Evolutionary conservation across 2,888 invertebrate species (phyloP).

Genomic region (Cartodere bifasciata): DNA sequence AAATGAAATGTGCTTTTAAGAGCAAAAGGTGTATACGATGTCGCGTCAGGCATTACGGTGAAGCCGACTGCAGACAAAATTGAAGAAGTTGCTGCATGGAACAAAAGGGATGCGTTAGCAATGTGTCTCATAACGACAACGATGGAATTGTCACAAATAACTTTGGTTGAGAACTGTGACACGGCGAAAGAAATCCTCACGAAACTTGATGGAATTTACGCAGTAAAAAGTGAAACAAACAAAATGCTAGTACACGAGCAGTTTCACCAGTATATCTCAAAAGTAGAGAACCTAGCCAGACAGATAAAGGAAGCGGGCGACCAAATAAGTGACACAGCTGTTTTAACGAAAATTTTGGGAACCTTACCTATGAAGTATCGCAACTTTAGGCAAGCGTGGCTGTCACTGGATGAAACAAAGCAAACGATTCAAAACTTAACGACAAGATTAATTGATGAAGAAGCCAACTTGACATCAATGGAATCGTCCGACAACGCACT

Average conservation of each 20-base stretch:
- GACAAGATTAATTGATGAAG: slow-evolving; percentile 11
- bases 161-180: slow-evolving; percentile 18
- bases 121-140: slow-evolving; percentile 15
- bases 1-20: slow-evolving; percentile 12
- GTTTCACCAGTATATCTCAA: slow-evolving; percentile 22
- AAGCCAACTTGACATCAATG: slow-evolving; percentile 5
- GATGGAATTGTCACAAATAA: slow-evolving; percentile 17
- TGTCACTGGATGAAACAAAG: slow-evolving; percentile 11
- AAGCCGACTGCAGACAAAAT: not conserved
- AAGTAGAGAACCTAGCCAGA: slow-evolving; percentile 21
- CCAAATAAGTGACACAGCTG: slow-evolving; percentile 14
- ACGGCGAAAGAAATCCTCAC: slow-evolving; percentile 16
- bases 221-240: slow-evolving; percentile 15
- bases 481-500: slow-evolving; percentile 7
- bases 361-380: slow-evolving; percentile 10
- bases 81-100: slow-evolving; percentile 9
- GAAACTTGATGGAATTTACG: slow-evolving; percentile 16
- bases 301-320: slow-evolving; percentile 16
- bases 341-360: slow-evolving; percentile 17
- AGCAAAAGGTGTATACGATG: slow-evolving; percentile 5
- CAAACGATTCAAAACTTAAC: slow-evolving; percentile 13
- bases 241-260: slow-evolving; percentile 19
- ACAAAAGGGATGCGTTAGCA: slow-evolving; percentile 15
- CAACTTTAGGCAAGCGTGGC: slow-evolving; percentile 11
- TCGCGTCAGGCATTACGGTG: not conserved